phyloP scores from a whole-genome alignment of 2,113 vertebrate genomes.

The Pelmatolapia mariae region DNA sequence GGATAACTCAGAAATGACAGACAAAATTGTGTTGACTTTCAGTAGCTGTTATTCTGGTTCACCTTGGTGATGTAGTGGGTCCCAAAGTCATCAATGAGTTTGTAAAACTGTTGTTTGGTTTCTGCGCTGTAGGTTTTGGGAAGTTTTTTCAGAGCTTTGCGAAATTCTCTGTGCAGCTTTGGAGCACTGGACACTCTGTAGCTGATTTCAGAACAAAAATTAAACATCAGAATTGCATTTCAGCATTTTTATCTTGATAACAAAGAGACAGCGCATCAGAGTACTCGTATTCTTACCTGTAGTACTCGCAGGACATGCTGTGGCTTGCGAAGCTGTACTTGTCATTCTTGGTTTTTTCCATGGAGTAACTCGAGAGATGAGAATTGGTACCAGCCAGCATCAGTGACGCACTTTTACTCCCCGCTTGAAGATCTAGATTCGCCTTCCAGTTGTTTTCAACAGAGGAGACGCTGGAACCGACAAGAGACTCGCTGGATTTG shows the following conservation, averaged over 20 bases:
- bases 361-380: slow-evolving; percentile 63
- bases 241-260: background rate
- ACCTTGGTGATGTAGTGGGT: slow-evolving; percentile 76
- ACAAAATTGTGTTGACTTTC: too few relatives aligned
- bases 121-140: slow-evolving; percentile 52
- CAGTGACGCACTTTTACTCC: accelerated
- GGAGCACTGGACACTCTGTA: slow-evolving; percentile 51
- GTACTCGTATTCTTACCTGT: slow-evolving; percentile 63
- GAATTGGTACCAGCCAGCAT: slow-evolving; percentile 73
- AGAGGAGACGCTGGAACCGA: slow-evolving; percentile 16
- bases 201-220: slow-evolving; percentile 20
- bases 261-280: background rate
- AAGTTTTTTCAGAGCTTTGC: slow-evolving; percentile 42
- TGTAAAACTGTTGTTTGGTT: slow-evolving; percentile 56
- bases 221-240: background rate
- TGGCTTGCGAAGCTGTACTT: slow-evolving; percentile 74
- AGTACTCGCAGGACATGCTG: slow-evolving; percentile 66
- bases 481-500: slow-evolving; percentile 63
- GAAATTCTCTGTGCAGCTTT: slow-evolving; percentile 56
- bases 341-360: slow-evolving; percentile 71
- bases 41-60: background rate
- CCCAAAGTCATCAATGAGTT: slow-evolving; percentile 67
- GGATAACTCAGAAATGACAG: too few relatives aligned
- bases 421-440: slow-evolving; percentile 21
- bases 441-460: slow-evolving; percentile 74